Percentiles rank a stretch among this genome's conserved stretches.
phyloP scores from a whole-genome alignment of 2,888 invertebrate genomes.

The Heliconius aoede region DNA sequence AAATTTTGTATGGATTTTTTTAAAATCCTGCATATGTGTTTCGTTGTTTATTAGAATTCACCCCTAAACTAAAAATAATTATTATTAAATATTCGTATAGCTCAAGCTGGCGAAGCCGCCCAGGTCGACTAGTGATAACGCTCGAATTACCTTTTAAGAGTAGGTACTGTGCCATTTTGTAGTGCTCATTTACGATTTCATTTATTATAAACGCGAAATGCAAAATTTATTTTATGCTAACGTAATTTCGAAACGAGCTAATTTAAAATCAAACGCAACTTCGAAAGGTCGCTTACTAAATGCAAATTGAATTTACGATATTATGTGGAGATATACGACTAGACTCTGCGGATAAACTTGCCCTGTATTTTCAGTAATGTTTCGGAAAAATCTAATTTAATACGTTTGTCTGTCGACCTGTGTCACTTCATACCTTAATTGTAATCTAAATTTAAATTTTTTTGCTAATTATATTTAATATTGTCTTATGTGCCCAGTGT shows the following conservation, averaged over 20 bases:
- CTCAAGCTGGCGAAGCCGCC: too few relatives aligned
- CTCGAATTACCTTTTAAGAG: neutral
- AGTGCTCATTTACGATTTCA: neutral
- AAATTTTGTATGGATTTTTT: too few relatives aligned
- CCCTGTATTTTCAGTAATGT: conserved; percentile 45
- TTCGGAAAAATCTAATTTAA: conserved; percentile 55
- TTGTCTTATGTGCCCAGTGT: too few relatives aligned
- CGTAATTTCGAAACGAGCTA: conserved; percentile 15
- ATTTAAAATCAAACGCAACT: conserved; percentile 36
- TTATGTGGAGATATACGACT: conserved; percentile 39
- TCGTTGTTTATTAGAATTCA: too few relatives aligned
- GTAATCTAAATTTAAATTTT: conserved; percentile 32
- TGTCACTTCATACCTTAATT: conserved; percentile 47
- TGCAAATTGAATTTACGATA: conserved; percentile 47
- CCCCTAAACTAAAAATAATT: too few relatives aligned
- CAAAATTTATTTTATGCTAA: neutral
- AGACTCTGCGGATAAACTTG: conserved; percentile 27
- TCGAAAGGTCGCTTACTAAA: conserved; percentile 44
- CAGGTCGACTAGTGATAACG: too few relatives aligned
- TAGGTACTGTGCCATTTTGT: neutral
- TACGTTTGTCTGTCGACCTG: conserved; percentile 53
- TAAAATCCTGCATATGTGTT: too few relatives aligned
- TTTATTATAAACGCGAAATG: neutral
- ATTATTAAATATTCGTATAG: too few relatives aligned
- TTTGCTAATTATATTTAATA: too few relatives aligned